A percentile compares a stretch with the other conserved stretches of the same genome.
These are phyloP conservation scores for Novumbra hubbsi DNA, from an alignment of 2,797 vertebrate species.

Conservation along the genomic window DNA sequence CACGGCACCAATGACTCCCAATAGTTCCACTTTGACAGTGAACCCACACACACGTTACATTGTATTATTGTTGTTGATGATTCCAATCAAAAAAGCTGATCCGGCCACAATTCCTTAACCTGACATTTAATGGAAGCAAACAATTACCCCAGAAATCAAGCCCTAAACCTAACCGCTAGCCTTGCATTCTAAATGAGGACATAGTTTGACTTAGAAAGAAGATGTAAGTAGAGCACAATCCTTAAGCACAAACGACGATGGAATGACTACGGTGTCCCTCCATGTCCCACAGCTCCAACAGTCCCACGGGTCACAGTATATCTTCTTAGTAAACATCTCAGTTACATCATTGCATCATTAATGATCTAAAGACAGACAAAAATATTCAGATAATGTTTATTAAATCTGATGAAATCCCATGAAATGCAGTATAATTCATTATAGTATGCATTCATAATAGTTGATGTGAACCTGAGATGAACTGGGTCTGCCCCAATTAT, in stretches of 20 bases:
- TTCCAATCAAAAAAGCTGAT: too few relatives aligned
- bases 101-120: too few relatives aligned
- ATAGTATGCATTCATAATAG: neutral
- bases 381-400: neutral
- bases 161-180: too few relatives aligned
- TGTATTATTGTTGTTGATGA: too few relatives aligned
- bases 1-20: too few relatives aligned
- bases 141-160: too few relatives aligned
- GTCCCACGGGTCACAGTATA: neutral
- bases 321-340: neutral
- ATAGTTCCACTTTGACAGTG: too few relatives aligned
- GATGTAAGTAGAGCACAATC: slow-evolving; percentile 8
- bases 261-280: neutral
- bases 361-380: neutral
- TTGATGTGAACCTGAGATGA: neutral
- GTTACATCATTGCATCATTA: neutral
- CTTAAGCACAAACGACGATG: neutral
- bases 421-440: neutral
- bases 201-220: too few relatives aligned
- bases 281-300: neutral
- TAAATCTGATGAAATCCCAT: neutral
- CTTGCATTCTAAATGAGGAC: too few relatives aligned
- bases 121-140: too few relatives aligned
- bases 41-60: too few relatives aligned
- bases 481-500: slow-evolving; percentile 10